Percentiles rank a stretch among this genome's conserved stretches.
Conservation (phyloP, 1,140 invertebrate genomes). For the Musca domestica region DNA sequence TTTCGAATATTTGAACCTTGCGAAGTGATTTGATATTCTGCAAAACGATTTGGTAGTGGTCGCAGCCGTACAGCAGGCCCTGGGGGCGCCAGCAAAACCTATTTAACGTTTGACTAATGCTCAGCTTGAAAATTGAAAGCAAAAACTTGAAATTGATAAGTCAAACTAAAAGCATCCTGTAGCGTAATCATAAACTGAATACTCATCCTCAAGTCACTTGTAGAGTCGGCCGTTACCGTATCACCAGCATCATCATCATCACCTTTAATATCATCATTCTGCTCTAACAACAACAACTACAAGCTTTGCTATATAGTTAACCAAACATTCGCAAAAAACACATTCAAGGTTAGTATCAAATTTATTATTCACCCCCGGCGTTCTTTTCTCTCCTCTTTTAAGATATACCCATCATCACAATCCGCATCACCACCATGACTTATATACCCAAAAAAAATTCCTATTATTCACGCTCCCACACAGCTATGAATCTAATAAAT, state of each 20-base stretch:
- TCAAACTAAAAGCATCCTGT: not conserved
- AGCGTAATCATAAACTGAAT: no score
- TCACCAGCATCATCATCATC: no score
- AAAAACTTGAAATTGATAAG: not conserved
- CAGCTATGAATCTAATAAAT: conserved; percentile 75
- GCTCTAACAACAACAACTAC: no score
- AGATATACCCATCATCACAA: not conserved
- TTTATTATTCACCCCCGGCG: not conserved
- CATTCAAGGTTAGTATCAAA: conserved; percentile 11
- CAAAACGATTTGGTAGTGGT: not conserved
- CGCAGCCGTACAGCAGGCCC: conserved; percentile 10
- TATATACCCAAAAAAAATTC: conserved; percentile 52
- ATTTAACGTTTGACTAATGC: conserved; percentile 12
- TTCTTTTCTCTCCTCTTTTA: not conserved
- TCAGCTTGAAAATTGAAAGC: no score
- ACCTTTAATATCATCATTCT: no score
- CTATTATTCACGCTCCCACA: conserved; percentile 41
- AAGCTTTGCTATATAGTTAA: no score
- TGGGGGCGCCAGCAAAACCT: conserved; percentile 9
- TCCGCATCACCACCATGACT: conserved; percentile 36
- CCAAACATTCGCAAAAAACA: not conserved
- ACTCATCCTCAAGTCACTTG: not conserved
- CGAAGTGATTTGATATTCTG: not conserved
- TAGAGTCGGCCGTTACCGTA: no score
- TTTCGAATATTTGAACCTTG: not conserved